These are phyloP conservation scores for Dryobotodes eremita DNA, from an alignment of 2,888 invertebrate species.

Conservation along the genomic window DNA sequence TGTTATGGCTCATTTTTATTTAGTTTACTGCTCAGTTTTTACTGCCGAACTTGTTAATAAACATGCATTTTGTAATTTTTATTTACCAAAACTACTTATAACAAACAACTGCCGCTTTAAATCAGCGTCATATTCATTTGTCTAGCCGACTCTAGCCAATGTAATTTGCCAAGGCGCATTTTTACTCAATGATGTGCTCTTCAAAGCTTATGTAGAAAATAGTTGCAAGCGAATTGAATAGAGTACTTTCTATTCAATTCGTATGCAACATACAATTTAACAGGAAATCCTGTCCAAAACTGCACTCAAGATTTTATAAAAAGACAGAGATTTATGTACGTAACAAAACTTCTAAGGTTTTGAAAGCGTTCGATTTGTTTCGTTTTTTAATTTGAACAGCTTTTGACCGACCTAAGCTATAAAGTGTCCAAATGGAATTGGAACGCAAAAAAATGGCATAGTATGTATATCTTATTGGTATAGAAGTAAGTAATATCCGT, in stretches of 20 bases:
- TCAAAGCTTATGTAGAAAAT: not conserved
- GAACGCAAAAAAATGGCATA: slow-evolving; percentile 10
- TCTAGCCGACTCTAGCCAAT: no score
- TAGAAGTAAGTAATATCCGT: slow-evolving; percentile 5
- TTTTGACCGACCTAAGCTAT: slow-evolving; percentile 33
- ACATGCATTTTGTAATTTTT: no score
- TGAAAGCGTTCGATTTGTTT: slow-evolving; percentile 38
- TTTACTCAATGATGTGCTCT: no score
- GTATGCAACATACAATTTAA: not conserved
- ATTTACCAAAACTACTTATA: no score
- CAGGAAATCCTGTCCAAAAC: slow-evolving; percentile 16
- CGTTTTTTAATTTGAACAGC: slow-evolving; percentile 13
- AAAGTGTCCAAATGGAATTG: slow-evolving; percentile 30
- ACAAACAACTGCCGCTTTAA: no score
- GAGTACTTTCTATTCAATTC: slow-evolving; percentile 17
- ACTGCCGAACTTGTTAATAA: no score
- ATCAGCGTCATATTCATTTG: not conserved
- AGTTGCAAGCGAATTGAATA: not conserved
- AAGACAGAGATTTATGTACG: not conserved
- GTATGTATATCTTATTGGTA: not conserved
- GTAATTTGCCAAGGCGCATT: not conserved
- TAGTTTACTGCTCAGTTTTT: no score
- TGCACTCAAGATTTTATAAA: slow-evolving; percentile 16
- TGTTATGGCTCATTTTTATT: no score
- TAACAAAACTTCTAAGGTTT: no score